Percentiles rank a stretch among this genome's conserved stretches.
Evolutionary conservation across 2,797 vertebrate species (phyloP).

Genomic region (Girardinus metallicus): DNA sequence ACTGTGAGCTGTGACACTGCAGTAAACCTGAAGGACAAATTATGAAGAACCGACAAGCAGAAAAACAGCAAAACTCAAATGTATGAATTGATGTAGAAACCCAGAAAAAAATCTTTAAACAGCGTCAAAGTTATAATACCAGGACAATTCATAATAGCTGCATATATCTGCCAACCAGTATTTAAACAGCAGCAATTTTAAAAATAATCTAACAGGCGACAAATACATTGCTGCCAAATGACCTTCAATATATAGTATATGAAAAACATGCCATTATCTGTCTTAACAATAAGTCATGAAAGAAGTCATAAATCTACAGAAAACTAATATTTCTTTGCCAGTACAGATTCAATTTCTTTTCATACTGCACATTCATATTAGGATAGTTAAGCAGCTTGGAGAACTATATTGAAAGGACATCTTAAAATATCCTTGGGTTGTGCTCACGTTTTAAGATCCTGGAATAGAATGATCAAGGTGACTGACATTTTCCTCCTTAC

Average conservation of each 20-base stretch:
- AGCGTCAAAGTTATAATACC: neutral
- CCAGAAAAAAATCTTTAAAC: neutral
- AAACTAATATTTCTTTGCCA: neutral
- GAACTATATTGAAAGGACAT: neutral
- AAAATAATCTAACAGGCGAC: neutral
- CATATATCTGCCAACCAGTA: neutral
- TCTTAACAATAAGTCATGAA: neutral
- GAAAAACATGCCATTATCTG: neutral
- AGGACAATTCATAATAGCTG: neutral
- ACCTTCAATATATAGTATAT: neutral
- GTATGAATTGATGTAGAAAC: neutral
- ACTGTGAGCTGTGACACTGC: neutral
- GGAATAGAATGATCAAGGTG: neutral
- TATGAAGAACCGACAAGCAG: neutral
- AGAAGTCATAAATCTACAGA: neutral
- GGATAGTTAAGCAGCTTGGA: neutral
- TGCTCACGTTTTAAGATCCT: neutral
- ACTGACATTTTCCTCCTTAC: neutral
- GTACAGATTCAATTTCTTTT: neutral
- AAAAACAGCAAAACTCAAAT: neutral
- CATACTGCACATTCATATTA: neutral
- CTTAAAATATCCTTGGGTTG: neutral
- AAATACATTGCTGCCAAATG: neutral
- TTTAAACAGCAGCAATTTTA: neutral
- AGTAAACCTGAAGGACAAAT: constrained; percentile 1